Base-by-base conservation (phyloP, 2,888 invertebrate genomes). In the Pharmacophagus antenor region DNA sequence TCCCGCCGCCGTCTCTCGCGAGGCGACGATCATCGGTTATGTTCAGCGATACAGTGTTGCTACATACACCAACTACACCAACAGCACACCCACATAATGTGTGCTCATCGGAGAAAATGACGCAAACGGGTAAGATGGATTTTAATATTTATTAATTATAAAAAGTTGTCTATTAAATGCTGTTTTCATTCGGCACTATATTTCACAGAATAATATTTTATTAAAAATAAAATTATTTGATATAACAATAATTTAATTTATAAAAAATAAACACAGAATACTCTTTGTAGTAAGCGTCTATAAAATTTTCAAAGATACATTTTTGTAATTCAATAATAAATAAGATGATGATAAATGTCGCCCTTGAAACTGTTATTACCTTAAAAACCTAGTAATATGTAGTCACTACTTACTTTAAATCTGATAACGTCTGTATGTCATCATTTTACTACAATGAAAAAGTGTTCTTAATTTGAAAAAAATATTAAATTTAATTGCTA, bases 51-150 rank as follows among this genome's bases (percentile, higher is more conserved):
- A 95, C 96, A 37, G 95, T 96, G 15, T 89, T 96, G 44, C 92
- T 96, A 31, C 96, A 96, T 74, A 74, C 82, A 0, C 84, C 85
- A 2, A 85, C 74, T 63, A 74, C 81, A 18, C 82, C 79, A 59
- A 83, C 76, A 4, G 80, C 77, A 0, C 85, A 85, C 63, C 88
- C 88, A 1, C 85, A 87, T 63, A 91, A 91, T 61, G 93, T 95
- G 37, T 96, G 95, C 81, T 95, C 95, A 54, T 95, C 95, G 46
- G 97, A 97, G 80, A 97, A 97, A 82, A 97, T 96, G 93, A 97
- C 97, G 4, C 97, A 97, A 87, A 95, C 96, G 67, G 94, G 94
- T 92, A 85, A 78, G 17, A 44, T n/a, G 15, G 0, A 37, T 37
- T n/a, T 15, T 3, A 10, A 31, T 31, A 10, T 12, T 12, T 31